phyloP scores from a whole-genome alignment of 2,113 vertebrate species.

The Halcyon senegalensis region DNA sequence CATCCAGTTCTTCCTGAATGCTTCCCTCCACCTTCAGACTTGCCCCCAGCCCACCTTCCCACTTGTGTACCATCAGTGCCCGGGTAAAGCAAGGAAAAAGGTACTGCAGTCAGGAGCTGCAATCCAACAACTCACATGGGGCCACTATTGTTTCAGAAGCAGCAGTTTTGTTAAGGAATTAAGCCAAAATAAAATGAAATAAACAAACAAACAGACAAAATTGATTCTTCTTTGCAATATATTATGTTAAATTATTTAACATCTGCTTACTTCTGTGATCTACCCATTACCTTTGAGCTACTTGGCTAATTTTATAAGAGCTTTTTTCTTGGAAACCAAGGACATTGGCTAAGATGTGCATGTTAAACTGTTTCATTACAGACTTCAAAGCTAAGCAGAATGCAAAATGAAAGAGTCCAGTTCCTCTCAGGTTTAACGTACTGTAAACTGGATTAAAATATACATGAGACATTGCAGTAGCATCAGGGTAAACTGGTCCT shows the following conservation, averaged over 20 bases:
- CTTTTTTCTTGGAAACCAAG: not conserved
- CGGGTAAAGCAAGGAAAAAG: not conserved
- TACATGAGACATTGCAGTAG: not conserved
- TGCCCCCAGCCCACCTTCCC: not conserved
- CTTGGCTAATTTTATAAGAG: not conserved
- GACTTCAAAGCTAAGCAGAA: not conserved
- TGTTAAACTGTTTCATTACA: not conserved
- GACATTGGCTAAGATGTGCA: not conserved
- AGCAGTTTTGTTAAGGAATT: rapidly evolving
- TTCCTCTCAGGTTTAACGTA: not conserved
- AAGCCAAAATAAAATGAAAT: not conserved
- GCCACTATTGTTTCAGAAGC: constrained; percentile 20
- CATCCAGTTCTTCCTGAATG: not conserved
- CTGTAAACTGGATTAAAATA: not conserved
- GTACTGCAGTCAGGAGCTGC: constrained; percentile 32
- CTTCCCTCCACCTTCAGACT: not conserved
- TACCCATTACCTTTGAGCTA: not conserved
- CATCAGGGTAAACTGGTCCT: not conserved
- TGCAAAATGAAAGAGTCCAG: not conserved
- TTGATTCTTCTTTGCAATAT: constrained; percentile 39
- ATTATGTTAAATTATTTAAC: constrained; percentile 57
- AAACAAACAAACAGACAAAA: not conserved
- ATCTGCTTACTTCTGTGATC: constrained; percentile 35
- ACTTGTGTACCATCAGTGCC: not conserved
- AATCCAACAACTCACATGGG: constrained; percentile 3